Evolutionary conservation across 2,113 vertebrate genomes (phyloP), one percentile per base, ranked within the genome.

Genomic region (Arothron firmamentum): DNA sequence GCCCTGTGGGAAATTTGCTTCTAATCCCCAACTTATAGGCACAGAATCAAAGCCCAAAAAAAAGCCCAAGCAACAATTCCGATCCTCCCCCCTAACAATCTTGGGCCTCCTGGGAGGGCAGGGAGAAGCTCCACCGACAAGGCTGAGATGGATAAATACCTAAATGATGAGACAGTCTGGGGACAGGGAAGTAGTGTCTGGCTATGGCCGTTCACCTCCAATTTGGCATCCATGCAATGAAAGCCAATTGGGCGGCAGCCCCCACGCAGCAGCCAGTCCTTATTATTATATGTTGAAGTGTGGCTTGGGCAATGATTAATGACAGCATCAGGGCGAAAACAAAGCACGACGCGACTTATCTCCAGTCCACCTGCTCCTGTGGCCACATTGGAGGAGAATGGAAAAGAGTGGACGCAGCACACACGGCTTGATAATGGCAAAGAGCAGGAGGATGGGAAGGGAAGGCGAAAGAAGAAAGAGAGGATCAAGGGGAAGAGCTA

Each of bases 1-100:
- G 93, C 96, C 96, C 96, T 95, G 94, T 98, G 96, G 96, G 96
- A 99, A 99, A 99, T 99, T 97, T 97, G 93, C 93, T 93, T 97
- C 95, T 99, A 99, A 98, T 98, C 96, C 96, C 65, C 85, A 97
- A 98, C 92, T 97, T 98, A 97, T 96, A 96, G 94, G 93, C 94
- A 92, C 93, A 94, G 94, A 96, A 96, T 99, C 94, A 98, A 97
- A 99, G 93, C 94, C 93, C 25, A 28, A 38, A 38, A 38, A 96
- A 90, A 98, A 97, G 94, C 95, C 94, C 65, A 89, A 92, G 94
- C 94, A 97, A 96, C 95, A 96, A 96, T 97, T 96, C 93, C 96
- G 94, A 97, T 96, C 96, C 94, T 94, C 92, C 92, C 34, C 83
- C 89, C 91, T 92, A 92, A 93, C 94, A 96, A 95, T 96, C 94